phyloP scores from a whole-genome alignment of 2,113 vertebrate species.

The Tinamus guttatus region DNA sequence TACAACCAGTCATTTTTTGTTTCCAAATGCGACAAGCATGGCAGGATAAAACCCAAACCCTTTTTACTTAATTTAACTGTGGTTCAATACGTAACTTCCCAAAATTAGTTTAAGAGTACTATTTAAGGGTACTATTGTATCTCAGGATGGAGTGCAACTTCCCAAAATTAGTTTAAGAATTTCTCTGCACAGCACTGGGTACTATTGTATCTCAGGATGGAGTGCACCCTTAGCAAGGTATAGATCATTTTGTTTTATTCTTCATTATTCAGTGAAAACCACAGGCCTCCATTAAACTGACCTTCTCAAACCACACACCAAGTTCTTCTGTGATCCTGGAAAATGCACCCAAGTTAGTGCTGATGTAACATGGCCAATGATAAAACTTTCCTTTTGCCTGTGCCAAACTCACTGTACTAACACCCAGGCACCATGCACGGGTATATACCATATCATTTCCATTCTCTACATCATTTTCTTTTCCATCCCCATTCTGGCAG shows the following conservation, averaged over 20 bases:
- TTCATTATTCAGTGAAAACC: neutral
- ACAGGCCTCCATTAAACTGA: neutral
- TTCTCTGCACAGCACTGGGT: neutral
- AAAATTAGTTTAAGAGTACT: neutral
- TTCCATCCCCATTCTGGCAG: constrained; percentile 28
- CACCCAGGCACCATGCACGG: neutral
- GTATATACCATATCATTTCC: neutral
- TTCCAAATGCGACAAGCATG: neutral
- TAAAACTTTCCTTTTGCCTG: neutral
- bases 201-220: neutral
- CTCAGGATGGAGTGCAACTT: neutral
- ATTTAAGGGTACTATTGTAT: fast-evolving
- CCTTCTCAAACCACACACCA: neutral
- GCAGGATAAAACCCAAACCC: neutral
- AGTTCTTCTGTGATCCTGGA: neutral
- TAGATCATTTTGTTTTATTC: neutral
- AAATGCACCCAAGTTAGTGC: neutral
- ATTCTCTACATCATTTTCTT: neutral
- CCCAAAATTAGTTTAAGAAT: neutral
- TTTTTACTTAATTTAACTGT: neutral
- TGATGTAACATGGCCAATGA: neutral
- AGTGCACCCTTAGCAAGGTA: neutral
- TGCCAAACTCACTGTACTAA: neutral
- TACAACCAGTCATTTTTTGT: neutral
- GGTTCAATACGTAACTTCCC: neutral